Base-by-base conservation (phyloP, 2,797 vertebrate genomes). In the Acanthurus tractus region DNA sequence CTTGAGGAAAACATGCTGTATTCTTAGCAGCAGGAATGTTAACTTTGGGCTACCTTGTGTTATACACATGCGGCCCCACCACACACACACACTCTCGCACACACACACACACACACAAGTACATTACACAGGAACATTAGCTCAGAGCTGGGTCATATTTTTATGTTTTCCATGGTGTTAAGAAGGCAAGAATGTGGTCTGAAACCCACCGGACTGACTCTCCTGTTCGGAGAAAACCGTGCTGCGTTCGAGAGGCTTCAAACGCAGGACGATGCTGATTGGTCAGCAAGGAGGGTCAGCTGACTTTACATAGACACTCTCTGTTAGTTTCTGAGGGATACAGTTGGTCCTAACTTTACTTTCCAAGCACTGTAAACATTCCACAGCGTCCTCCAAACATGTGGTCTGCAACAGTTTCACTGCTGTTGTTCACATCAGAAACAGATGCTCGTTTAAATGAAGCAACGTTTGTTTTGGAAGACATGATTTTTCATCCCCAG, bases 11-110 rank as follows among this genome's bases (percentile, higher is more conserved):
- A 93, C 91, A 88, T 71, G 79, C 61, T 83, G 84, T 96, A 96
- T 96, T 95, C 95, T 96, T 95, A 96, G 94, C 88, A 82, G 83
- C 88, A 93, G 89, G 94, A 92, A 95, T 89, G 92, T 84, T 86
- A 94, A 86, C 87, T 94, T 92, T 91, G 77, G 89, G 89, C 90
- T 90, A 74, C 46, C 86, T 91, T 81, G 84, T 89, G 82, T 88
- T 89, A 88, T 85, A 84, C 67, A 65, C 45, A 61, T 36, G 18
- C 1, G 23, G 12, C 25, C 29, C 61, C 48, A 9, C 50, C 8
- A 11, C 17, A 40, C 56, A 69, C 63, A 70, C 18, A 44, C 66
- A 53, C 71, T 6, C 63, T 36, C 29, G 14, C 63, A 70, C 59
- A 64, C 71, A 65, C 59, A 76, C 6, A 66, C 15, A 63, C 53